Evolutionary conservation across 1,140 invertebrate genomes (phyloP).

Genomic region (Bombus waltoni): DNA sequence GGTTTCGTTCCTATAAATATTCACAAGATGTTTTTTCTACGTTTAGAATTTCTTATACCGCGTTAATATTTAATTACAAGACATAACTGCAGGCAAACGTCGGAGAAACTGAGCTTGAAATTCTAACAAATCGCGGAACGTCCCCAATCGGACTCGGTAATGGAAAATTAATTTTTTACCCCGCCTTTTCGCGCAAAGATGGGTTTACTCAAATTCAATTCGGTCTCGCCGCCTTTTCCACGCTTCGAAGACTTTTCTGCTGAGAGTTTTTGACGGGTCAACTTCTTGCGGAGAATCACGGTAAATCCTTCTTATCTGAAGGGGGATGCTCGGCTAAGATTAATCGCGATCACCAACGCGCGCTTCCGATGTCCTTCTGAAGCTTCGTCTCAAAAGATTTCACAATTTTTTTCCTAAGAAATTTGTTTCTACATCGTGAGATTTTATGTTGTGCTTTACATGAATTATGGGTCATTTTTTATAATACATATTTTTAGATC

Average conservation of each 20-base stretch:
- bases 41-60: neutral
- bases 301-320: conserved; percentile 63
- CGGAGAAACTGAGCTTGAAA: neutral
- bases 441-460: neutral
- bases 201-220: conserved; percentile 42
- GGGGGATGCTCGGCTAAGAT: conserved; percentile 41
- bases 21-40: neutral
- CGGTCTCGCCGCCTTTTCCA: neutral
- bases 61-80: conserved; percentile 24
- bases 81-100: neutral
- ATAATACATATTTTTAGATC: no score
- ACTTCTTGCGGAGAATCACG: conserved; percentile 29
- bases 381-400: neutral
- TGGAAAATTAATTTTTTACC: conserved; percentile 46
- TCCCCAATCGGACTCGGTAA: neutral
- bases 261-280: conserved; percentile 18
- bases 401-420: neutral
- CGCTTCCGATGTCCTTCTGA: conserved; percentile 2
- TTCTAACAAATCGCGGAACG: neutral
- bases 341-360: conserved; percentile 47
- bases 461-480: neutral
- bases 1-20: neutral
- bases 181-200: conserved; percentile 30
- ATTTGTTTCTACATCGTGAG: neutral
- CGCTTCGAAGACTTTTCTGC: neutral